phyloP scores from a whole-genome alignment of 2,113 vertebrate genomes.

The Danionella cerebrum region DNA sequence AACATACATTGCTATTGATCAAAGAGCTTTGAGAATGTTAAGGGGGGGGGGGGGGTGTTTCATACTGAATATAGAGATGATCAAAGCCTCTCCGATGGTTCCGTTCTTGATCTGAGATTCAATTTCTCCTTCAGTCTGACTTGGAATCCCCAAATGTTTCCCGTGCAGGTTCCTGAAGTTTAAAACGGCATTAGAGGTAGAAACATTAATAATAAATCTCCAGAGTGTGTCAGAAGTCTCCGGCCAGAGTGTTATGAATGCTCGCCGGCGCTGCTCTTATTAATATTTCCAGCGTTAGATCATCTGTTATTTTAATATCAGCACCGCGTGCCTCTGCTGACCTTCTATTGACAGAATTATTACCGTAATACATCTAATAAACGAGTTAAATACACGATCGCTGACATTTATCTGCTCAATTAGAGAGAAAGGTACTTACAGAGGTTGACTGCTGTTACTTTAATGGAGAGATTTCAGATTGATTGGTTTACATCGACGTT shows the following conservation, averaged over 20 bases:
- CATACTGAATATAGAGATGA: too few relatives aligned
- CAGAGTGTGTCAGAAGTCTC: slow-evolving; percentile 8
- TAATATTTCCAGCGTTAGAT: slow-evolving; percentile 4
- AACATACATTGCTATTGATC: too few relatives aligned
- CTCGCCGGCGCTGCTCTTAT: background rate
- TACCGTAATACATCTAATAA: background rate
- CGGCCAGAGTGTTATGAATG: slow-evolving; percentile 7
- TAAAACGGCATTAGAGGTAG: background rate
- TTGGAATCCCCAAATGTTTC: too few relatives aligned
- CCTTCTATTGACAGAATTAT: background rate
- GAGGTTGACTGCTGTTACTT: background rate
- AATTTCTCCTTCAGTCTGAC: too few relatives aligned
- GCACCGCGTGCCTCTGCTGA: background rate
- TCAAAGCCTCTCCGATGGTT: too few relatives aligned
- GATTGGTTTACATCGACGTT: background rate
- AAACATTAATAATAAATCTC: slow-evolving; percentile 2
- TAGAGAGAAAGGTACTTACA: background rate
- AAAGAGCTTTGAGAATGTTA: too few relatives aligned
- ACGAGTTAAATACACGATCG: background rate
- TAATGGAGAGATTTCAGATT: background rate
- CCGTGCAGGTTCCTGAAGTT: slow-evolving; percentile 3
- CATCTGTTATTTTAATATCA: background rate
- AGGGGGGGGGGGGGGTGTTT: too few relatives aligned
- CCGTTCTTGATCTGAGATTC: too few relatives aligned
- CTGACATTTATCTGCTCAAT: background rate